Conservation (phyloP, 2,888 invertebrate genomes). For the Pyrgus malvae region DNA sequence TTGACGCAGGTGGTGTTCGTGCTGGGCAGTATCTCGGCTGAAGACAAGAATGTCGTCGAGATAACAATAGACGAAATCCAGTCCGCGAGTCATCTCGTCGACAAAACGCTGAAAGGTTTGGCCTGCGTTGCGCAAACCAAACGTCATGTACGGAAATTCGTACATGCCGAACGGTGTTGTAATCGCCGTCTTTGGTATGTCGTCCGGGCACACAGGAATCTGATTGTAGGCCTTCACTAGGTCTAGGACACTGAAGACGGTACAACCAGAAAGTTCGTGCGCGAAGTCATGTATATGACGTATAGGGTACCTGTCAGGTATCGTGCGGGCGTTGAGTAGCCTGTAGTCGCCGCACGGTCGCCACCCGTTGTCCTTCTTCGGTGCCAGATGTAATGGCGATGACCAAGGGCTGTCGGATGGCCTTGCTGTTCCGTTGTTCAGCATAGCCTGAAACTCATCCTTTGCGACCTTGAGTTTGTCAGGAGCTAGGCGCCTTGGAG, state of each 20-base stretch:
- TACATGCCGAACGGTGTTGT: constrained; percentile 43
- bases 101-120: constrained; percentile 50
- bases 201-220: background rate
- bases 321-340: constrained; percentile 9
- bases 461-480: background rate
- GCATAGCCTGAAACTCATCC: background rate
- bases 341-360: constrained; percentile 4
- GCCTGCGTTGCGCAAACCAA: constrained; percentile 52
- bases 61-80: background rate
- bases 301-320: constrained; percentile 30
- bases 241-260: constrained; percentile 30
- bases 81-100: background rate
- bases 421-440: background rate
- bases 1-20: background rate
- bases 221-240: constrained; percentile 34
- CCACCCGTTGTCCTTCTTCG: constrained; percentile 9
- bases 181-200: constrained; percentile 43
- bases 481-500: background rate
- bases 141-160: constrained; percentile 44
- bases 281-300: constrained; percentile 31
- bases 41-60: background rate
- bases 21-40: background rate
- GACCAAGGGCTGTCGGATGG: background rate
- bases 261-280: constrained; percentile 26
- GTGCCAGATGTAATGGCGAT: background rate